phyloP scores from a whole-genome alignment of 1,140 invertebrate species.

The Paraescarpia echinospica region DNA sequence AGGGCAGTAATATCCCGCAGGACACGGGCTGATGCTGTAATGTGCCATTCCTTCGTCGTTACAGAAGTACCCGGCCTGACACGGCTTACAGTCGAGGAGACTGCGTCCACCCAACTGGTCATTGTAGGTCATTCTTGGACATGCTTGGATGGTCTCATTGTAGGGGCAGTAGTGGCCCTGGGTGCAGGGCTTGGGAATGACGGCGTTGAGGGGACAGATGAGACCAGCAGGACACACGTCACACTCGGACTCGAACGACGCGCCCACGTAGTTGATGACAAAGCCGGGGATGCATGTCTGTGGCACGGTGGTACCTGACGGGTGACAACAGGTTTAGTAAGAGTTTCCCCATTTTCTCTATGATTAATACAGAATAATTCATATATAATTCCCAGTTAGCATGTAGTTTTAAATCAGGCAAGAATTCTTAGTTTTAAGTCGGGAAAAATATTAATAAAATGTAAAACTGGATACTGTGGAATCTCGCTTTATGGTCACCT shows the following conservation, averaged over 20 bases:
- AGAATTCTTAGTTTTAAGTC: no score
- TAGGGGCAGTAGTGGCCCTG: slow-evolving; percentile 46
- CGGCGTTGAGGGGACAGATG: slow-evolving; percentile 40
- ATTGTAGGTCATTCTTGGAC: slow-evolving; percentile 46
- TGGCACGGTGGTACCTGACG: background rate
- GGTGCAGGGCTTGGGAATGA: slow-evolving; percentile 39
- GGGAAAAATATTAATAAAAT: no score
- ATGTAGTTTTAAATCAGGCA: no score
- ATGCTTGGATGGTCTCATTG: slow-evolving; percentile 32
- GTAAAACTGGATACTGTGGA: no score
- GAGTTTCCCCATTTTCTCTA: no score
- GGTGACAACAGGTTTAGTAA: background rate
- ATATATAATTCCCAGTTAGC: no score
- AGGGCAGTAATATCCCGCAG: slow-evolving; percentile 47
- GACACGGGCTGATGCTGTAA: slow-evolving; percentile 45
- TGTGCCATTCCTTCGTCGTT: slow-evolving; percentile 43
- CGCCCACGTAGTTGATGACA: slow-evolving; percentile 49
- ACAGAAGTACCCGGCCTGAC: slow-evolving; percentile 50
- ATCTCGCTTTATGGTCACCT: no score
- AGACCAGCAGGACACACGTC: slow-evolving; percentile 48
- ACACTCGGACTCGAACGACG: slow-evolving; percentile 43
- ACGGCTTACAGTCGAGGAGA: slow-evolving; percentile 43
- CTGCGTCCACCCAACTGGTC: slow-evolving; percentile 42
- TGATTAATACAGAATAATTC: no score
- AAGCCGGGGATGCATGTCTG: slow-evolving; percentile 37